phyloP scores from a whole-genome alignment of 1,140 invertebrate genomes.

The Pseudomyrmex cubaensis region DNA sequence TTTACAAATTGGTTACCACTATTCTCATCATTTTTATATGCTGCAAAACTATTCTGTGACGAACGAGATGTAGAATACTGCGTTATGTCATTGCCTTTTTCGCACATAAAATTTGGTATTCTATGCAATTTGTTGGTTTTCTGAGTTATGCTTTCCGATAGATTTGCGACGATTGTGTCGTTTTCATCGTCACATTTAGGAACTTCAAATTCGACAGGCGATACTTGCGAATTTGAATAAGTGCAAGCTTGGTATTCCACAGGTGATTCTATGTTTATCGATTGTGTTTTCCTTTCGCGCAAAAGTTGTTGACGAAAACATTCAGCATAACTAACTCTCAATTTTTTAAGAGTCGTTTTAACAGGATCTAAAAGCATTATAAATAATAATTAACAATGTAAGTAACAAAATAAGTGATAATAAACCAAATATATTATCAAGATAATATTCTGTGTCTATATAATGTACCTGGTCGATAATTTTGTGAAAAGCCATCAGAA shows the following conservation, averaged over 20 bases:
- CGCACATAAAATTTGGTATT: not conserved
- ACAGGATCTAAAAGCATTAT: constrained; percentile 26
- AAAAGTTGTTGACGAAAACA: constrained; percentile 19
- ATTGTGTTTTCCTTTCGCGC: not conserved
- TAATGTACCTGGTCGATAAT: constrained; percentile 1
- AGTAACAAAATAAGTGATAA: not conserved
- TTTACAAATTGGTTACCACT: not conserved
- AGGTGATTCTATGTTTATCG: not conserved
- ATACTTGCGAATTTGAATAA: not conserved
- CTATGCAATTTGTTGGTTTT: not conserved
- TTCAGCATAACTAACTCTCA: not conserved
- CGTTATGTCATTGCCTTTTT: not conserved
- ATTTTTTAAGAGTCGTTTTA: not conserved
- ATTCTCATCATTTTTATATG: not conserved
- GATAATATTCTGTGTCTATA: too few species aligned
- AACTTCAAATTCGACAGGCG: constrained; percentile 23
- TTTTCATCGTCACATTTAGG: constrained; percentile 1
- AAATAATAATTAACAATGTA: not conserved
- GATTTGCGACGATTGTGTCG: not conserved
- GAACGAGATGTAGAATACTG: not conserved
- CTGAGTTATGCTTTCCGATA: not conserved
- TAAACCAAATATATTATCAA: not conserved
- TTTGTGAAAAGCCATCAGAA: not conserved
- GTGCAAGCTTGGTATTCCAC: constrained; percentile 11
- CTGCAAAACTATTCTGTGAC: constrained; percentile 1